Conservation (phyloP, 2,113 vertebrate genomes). For the Monarcha castaneiventris region DNA sequence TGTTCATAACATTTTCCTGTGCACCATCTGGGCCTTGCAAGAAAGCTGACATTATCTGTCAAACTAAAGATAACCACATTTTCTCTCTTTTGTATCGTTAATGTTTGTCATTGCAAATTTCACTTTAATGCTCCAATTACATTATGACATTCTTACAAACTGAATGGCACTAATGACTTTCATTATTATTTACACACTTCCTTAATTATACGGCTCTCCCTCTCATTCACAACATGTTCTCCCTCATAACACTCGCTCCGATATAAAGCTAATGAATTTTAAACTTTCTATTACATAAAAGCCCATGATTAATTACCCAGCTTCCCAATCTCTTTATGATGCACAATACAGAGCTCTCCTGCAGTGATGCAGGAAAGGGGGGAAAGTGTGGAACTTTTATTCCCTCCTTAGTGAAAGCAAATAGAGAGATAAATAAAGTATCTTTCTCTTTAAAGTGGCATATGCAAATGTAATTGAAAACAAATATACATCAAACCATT, state of each 20-base stretch:
- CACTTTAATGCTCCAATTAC: constrained; percentile 78
- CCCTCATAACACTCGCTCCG: constrained; percentile 53
- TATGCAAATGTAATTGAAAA: constrained; percentile 68
- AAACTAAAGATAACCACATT: constrained; percentile 72
- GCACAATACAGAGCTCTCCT: constrained; percentile 14
- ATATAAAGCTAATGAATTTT: constrained; percentile 75
- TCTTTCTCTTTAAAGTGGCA: constrained; percentile 35
- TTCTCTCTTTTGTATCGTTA: constrained; percentile 68
- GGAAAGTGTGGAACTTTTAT: constrained; percentile 24
- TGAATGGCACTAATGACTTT: constrained; percentile 79
- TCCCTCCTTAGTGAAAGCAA: constrained; percentile 33
- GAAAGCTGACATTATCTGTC: constrained; percentile 71
- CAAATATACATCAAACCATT: constrained; percentile 59
- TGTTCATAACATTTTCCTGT: constrained; percentile 66
- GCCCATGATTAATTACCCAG: constrained; percentile 75
- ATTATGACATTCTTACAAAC: constrained; percentile 76
- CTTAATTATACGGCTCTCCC: constrained; percentile 79
- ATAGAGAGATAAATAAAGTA: constrained; percentile 39
- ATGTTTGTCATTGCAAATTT: constrained; percentile 77
- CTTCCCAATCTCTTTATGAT: constrained; percentile 44
- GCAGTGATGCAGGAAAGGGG: not conserved
- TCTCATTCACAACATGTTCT: constrained; percentile 65
- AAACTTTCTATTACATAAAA: constrained; percentile 73
- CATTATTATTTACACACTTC: constrained; percentile 82
- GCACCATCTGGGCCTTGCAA: constrained; percentile 70